Conservation (phyloP, 2,888 invertebrate species). For the Tinea trinotella region DNA sequence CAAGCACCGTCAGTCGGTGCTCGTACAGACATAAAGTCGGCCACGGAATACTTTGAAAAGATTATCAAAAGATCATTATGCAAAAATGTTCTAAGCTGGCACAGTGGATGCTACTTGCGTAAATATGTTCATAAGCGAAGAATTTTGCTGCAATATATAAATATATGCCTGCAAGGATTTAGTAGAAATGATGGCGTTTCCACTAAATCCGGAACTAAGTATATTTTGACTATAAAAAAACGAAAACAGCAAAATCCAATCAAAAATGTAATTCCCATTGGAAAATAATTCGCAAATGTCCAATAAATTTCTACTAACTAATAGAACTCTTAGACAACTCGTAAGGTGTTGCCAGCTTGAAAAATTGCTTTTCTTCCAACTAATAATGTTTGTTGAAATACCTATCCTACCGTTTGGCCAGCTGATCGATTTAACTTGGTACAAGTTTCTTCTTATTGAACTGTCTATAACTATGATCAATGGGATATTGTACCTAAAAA, state of each 20-base stretch:
- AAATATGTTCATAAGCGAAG: too few species aligned
- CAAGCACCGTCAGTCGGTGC: too few species aligned
- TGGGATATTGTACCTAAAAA: slow-evolving; percentile 3
- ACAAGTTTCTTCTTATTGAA: slow-evolving; percentile 13
- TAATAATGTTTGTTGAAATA: slow-evolving; percentile 16
- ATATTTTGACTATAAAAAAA: too few species aligned
- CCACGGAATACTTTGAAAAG: too few species aligned
- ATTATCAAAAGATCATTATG: too few species aligned
- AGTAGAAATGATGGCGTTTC: too few species aligned
- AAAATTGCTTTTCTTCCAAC: slow-evolving; percentile 8
- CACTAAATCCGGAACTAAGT: too few species aligned
- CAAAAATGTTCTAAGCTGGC: too few species aligned
- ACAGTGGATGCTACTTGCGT: too few species aligned
- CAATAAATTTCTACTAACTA: slow-evolving; percentile 8
- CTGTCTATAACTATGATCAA: slow-evolving; percentile 17
- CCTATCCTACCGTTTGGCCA: neutral
- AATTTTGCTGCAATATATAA: too few species aligned
- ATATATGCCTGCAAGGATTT: too few species aligned
- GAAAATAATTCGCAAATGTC: neutral
- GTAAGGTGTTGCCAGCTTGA: slow-evolving; percentile 7
- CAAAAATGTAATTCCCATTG: neutral
- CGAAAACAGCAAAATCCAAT: neutral
- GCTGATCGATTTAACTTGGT: slow-evolving; percentile 17
- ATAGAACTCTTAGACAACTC: neutral
- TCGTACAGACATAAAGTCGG: too few species aligned